Percentiles rank a stretch among this genome's conserved stretches.
Evolutionary conservation across 2,888 invertebrate species (phyloP).

Genomic region (Lasioglossum morio): DNA sequence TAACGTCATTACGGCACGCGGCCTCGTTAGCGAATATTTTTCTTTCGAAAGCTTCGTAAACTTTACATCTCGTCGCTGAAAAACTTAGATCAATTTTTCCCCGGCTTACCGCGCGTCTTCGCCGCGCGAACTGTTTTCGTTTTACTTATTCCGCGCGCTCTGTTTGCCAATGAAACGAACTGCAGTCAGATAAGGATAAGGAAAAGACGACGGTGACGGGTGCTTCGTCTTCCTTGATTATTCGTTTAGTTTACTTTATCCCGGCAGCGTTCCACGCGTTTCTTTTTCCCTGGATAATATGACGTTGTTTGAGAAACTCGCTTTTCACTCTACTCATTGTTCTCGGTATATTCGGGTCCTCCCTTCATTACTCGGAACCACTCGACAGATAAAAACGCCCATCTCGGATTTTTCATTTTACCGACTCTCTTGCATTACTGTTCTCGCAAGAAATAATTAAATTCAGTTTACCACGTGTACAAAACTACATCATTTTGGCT

Average conservation of each 20-base stretch:
- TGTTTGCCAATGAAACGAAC: slow-evolving; percentile 16
- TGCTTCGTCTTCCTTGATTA: slow-evolving; percentile 1
- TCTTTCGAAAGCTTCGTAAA: neutral
- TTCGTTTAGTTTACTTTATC: slow-evolving; percentile 5
- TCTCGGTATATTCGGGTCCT: neutral
- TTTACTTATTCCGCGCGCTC: neutral
- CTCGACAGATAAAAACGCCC: neutral
- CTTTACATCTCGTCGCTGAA: slow-evolving; percentile 1
- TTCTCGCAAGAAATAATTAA: neutral
- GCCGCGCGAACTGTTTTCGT: neutral
- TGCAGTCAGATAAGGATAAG: neutral
- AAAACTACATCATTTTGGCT: neutral
- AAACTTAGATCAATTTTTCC: slow-evolving; percentile 7
- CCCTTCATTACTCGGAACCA: neutral
- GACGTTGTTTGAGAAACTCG: neutral
- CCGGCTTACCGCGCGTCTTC: neutral
- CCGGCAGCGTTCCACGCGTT: neutral
- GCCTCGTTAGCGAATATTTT: neutral
- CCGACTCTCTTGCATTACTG: neutral
- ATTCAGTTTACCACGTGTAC: neutral
- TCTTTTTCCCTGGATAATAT: neutral
- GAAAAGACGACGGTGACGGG: neutral
- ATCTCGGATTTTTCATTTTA: neutral
- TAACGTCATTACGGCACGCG: neutral
- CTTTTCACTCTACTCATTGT: neutral